Conservation (phyloP, 2,888 invertebrate species). For the Leucoma salicis region DNA sequence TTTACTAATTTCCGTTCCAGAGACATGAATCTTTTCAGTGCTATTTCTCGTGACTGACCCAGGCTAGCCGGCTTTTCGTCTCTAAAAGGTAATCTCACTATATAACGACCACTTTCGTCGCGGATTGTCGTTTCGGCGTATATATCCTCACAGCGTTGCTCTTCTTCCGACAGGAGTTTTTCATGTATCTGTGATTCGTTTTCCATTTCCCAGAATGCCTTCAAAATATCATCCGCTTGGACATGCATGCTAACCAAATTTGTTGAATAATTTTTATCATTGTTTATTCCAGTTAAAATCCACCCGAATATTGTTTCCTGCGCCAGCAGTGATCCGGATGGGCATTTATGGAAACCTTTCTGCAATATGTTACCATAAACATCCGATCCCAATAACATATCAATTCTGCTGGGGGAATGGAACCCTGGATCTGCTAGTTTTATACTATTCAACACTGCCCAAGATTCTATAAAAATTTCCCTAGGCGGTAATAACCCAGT, state of each 20-base stretch:
- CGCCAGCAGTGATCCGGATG: constrained; percentile 22
- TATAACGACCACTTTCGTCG: constrained; percentile 19
- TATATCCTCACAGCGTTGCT: constrained; percentile 23
- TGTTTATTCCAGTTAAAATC: constrained; percentile 21
- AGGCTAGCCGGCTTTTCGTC: constrained; percentile 5
- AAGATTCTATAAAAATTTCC: not conserved
- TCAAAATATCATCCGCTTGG: not conserved
- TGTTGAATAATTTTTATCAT: not conserved
- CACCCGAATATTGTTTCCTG: constrained; percentile 29
- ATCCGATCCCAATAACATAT: constrained; percentile 3
- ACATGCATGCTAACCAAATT: not conserved
- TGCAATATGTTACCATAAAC: not conserved
- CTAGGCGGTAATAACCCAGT: constrained; percentile 1
- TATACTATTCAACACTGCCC: not conserved
- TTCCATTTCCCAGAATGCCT: constrained; percentile 19
- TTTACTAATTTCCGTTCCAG: constrained; percentile 21
- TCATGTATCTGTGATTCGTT: not conserved
- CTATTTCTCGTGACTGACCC: constrained; percentile 20
- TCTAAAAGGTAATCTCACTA: constrained; percentile 26
- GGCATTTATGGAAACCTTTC: constrained; percentile 19
- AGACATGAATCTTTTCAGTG: constrained; percentile 16
- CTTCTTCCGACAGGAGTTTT: constrained; percentile 8
- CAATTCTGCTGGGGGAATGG: not conserved
- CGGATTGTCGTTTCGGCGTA: constrained; percentile 15
- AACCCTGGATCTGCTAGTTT: constrained; percentile 1